Base-by-base conservation (phyloP, 1,140 invertebrate genomes). In the Drosophila azteca region DNA sequence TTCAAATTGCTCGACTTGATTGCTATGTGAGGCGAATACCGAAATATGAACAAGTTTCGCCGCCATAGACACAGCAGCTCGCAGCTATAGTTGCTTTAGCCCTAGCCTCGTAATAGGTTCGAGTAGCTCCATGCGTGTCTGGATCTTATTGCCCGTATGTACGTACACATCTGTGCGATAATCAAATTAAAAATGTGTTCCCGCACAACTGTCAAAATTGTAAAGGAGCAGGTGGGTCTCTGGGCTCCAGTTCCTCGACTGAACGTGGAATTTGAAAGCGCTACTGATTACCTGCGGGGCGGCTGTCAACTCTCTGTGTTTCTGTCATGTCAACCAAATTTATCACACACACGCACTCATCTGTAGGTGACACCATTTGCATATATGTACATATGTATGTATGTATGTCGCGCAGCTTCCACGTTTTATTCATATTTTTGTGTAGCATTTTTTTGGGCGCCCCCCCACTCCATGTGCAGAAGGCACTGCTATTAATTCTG, bases 371-470 rank as follows among this genome's bases (percentile, higher is more conserved):
- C 78, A 61, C 45, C 61, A 72, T 83, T 83, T 83, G 75, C 79
- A 83, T 83, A 71, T 29, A 29, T 7, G 26, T 6, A 29, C n/a
- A 31, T 8, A 31, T 31, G 29, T 31, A 31, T 29, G 6, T 29
- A 6, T 29, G 26, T 6, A 29, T 29, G 24, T 26, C 24, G 24
- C 5, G 24, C 24, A 26, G 69, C 79, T 69, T 49, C 68, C 62
- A 58, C 80, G 68, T 87, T 77, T 85, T 82, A 87, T 85, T 85
- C 82, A 87, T 87, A 87, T 78, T 85, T 83, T 53, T 50, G 57
- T 45, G 31, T 63, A 39, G 62, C 61, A 48, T 50, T 26, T 62
- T 15, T 65, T 45, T 39, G 41, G 2, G n/a, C n/a, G n/a, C 15
- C 20, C 22, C 29, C 39, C 13, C 49, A 48, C 11, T 9, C 11